Evolutionary conservation across 1,140 invertebrate species (phyloP).

Genomic region (Drosophila mayri): DNA sequence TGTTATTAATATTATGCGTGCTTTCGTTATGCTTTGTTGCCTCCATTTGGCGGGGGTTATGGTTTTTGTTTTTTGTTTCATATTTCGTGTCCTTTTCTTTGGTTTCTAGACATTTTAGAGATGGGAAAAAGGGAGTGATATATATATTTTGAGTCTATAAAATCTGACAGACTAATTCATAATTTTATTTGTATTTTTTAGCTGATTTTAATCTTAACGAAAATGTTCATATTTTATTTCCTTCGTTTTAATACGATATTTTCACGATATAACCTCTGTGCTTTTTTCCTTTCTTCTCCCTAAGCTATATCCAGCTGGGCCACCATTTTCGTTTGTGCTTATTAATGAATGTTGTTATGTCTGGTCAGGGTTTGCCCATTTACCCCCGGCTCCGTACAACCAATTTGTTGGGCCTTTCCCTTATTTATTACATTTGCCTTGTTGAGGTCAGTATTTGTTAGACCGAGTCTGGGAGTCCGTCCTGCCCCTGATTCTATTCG

Average conservation of each 20-base stretch:
- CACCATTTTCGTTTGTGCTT: constrained; percentile 69
- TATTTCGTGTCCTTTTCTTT: constrained; percentile 24
- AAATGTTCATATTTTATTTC: neutral
- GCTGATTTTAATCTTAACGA: too few species aligned
- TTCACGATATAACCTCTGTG: neutral
- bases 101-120: constrained; percentile 6
- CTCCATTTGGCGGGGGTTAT: constrained; percentile 1
- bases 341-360: constrained; percentile 79
- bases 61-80: constrained; percentile 28
- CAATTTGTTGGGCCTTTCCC: constrained; percentile 46
- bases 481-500: constrained; percentile 32
- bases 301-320: constrained; percentile 64
- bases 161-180: too few species aligned
- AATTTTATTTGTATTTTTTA: too few species aligned
- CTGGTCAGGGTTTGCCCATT: constrained; percentile 68
- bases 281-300: neutral
- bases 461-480: constrained; percentile 38
- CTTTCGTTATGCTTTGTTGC: constrained; percentile 44
- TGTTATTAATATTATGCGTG: constrained; percentile 74
- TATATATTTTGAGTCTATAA: neutral
- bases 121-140: neutral
- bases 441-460: constrained; percentile 78
- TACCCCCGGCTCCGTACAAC: constrained; percentile 10
- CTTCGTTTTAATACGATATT: neutral
- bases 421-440: constrained; percentile 82